Percentiles rank a stretch among this genome's conserved stretches.
phyloP scores from a whole-genome alignment of 2,888 invertebrate species.

The Cephus pulcher region DNA sequence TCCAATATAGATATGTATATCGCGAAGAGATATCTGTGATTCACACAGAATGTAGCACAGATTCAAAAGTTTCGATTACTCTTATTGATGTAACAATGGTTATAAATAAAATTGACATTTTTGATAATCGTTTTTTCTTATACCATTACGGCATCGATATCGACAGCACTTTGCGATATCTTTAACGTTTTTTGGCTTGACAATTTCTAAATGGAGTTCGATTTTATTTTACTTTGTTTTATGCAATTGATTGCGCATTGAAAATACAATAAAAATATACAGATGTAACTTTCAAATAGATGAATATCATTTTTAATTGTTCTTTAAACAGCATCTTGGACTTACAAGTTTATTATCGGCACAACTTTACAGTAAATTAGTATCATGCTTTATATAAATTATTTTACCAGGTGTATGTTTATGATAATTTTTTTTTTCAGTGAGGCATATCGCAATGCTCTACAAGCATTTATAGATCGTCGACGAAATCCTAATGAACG shows the following conservation, averaged over 20 bases:
- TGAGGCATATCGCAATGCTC: slow-evolving; percentile 52
- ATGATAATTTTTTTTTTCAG: slow-evolving; percentile 36
- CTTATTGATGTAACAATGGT: background rate
- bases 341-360: background rate
- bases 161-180: background rate
- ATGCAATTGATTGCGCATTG: background rate
- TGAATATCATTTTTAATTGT: background rate
- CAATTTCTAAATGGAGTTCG: background rate
- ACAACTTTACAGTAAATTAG: background rate
- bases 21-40: background rate
- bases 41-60: background rate
- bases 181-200: background rate
- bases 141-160: background rate
- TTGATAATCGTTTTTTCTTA: background rate
- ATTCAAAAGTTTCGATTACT: background rate
- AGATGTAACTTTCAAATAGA: background rate
- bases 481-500: slow-evolving; percentile 36
- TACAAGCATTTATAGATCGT: slow-evolving; percentile 55
- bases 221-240: background rate
- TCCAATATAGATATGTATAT: background rate
- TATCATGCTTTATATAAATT: background rate
- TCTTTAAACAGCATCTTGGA: too few relatives aligned
- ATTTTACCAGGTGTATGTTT: background rate
- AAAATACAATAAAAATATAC: background rate
- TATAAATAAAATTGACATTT: background rate